Evolutionary conservation across 2,888 invertebrate genomes (phyloP), one percentile per base, ranked within the genome.

Genomic region (Pyrrhosoma nymphula): DNA sequence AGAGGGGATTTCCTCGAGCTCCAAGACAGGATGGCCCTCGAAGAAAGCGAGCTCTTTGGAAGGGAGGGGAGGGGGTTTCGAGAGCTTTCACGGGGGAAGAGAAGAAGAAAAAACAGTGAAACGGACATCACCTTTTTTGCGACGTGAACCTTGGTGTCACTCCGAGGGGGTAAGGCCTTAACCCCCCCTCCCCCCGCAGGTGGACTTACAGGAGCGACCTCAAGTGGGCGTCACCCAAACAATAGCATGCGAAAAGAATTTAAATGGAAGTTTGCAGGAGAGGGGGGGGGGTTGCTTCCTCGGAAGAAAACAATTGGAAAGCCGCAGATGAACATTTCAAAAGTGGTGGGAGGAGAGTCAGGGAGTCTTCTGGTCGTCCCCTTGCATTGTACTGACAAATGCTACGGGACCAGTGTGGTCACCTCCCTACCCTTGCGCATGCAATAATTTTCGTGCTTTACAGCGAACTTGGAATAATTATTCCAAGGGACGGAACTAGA

Each of bases 251-350:
- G 16, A 0, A 35, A 26, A 16, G 69, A 35, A 16, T 82, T 82
- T 35, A 82, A 82, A 82, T 82, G 82, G 35, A 35, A 35, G 82
- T 69, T 60, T 30, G 56, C 26, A 20, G 60, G 60, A 47, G 69
- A n/a, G 47, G n/a, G 4, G 35, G 35, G 63, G 69, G 39, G 69
- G 47, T 60, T 18, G 47, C 47, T 69, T 93, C n/a, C 69, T 20
- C 6, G 60, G 60, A 20, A 20, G 35, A 93, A 39, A 93, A 93
- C 93, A 93, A 93, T 93, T 69, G 82, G 69, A 26, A 93, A 4
- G 69, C 12, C 26, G 60, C 18, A 60, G 39, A 91, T 91, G 91
- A 91, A 91, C 26, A 82, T 35, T 82, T 82, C 20, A 16, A 26
- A 35, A 82, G 82, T 69, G 63, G 82, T 69, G 63, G 63, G 63